Evolutionary conservation across 2,888 invertebrate genomes (phyloP), one percentile per base, ranked within the genome.

Genomic region (Andrena praecox): DNA sequence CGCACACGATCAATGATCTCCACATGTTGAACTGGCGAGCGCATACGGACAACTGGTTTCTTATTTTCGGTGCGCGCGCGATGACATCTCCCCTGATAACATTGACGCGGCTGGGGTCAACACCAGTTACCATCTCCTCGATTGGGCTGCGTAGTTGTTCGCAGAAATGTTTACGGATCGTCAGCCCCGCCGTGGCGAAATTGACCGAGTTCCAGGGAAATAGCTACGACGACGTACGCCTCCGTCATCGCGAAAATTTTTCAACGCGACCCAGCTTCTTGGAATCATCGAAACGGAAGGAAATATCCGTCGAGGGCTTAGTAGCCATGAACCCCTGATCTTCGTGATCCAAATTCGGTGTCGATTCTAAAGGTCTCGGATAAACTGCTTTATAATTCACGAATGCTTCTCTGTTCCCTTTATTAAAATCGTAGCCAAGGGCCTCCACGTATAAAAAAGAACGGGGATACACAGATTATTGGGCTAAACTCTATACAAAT

Each of bases 21-120:
- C 79, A 60, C 93, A 93, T 93, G 90, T 92, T 91, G 83, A 80
- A 87, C 72, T 75, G 66, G 62, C 84, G 86, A 88, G 84, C 82
- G 86, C 83, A 80, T 70, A 71, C 67, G 59, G 69, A 80, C 85
- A 78, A 92, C 91, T 93, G 90, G 87, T 78, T 82, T 79, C 84
- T 82, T 80, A 78, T 82, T 77, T 84, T 80, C 71, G 75, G 66
- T 71, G 42, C 73, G 63, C 66, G 60, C 63, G 56, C 35, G 70
- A 75, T 80, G 60, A 68, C 80, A 85, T 80, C 77, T 56, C 7
- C 33, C n/a, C 33, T 6, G 87, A 89, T 89, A 88, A 89, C 70
- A 56, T 62, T 64, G 66, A 67, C 67, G 29, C 60, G 42, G 42
- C 2, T 52, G 72, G 89, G 89, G 84, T 80, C 80, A 42, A 79